Percentiles rank a stretch among this genome's conserved stretches.
phyloP scores from a whole-genome alignment of 2,888 invertebrate species.

The Parasteatoda lunata region DNA sequence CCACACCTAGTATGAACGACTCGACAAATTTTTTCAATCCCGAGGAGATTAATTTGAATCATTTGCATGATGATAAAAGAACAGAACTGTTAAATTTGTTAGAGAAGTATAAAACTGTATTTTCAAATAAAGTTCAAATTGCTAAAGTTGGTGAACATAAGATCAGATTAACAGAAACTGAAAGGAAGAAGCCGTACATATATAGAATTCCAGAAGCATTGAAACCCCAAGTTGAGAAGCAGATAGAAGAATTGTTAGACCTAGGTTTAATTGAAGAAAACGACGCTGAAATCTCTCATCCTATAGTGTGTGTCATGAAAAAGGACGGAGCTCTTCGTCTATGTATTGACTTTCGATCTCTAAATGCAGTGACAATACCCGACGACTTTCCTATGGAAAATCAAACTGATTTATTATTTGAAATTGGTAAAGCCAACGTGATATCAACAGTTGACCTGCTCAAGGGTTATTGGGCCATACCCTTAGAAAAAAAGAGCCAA shows the following conservation, averaged over 20 bases:
- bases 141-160: neutral
- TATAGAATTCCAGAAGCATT: too few relatives aligned
- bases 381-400: neutral
- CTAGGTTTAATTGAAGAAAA: neutral
- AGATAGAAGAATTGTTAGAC: neutral
- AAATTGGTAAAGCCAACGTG: neutral
- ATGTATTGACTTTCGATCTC: too few relatives aligned
- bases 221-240: too few relatives aligned
- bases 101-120: neutral
- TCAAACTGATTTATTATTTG: neutral
- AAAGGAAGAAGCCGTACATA: too few relatives aligned
- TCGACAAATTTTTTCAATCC: too few relatives aligned
- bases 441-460: neutral
- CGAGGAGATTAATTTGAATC: too few relatives aligned
- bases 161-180: too few relatives aligned
- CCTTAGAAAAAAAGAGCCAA: neutral
- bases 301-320: too few relatives aligned
- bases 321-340: too few relatives aligned
- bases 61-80: too few relatives aligned
- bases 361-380: neutral
- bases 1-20: too few relatives aligned
- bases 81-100: too few relatives aligned
- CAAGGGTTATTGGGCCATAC: neutral
- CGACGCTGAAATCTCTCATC: neutral
- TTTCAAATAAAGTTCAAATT: neutral